A percentile compares a stretch with the other conserved stretches of the same genome.
Conservation (phyloP, 2,888 invertebrate genomes). For the Polymixis flavicincta region DNA sequence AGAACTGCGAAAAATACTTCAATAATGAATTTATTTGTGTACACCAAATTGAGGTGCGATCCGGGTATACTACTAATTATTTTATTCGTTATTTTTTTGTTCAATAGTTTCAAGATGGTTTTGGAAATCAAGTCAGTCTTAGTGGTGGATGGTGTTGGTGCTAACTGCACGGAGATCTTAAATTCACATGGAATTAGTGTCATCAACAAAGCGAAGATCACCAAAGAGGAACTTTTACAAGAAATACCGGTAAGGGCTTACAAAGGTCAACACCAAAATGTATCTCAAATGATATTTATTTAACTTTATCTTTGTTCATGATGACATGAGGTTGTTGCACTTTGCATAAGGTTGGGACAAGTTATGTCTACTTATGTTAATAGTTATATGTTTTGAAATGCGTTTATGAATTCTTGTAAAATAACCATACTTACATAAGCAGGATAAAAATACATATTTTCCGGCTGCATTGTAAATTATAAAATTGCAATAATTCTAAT, state of each 20-base stretch:
- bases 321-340: slow-evolving; percentile 62
- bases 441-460: not conserved
- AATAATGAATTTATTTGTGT: not conserved
- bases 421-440: not conserved
- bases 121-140: slow-evolving; percentile 94
- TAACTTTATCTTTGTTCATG: slow-evolving; percentile 44
- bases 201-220: slow-evolving; percentile 94
- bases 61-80: not conserved
- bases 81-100: not conserved
- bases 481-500: not conserved
- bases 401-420: not conserved
- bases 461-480: not conserved
- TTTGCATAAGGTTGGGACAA: slow-evolving; percentile 25
- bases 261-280: not conserved
- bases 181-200: slow-evolving; percentile 94
- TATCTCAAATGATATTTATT: not conserved
- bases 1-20: not conserved
- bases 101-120: slow-evolving; percentile 80
- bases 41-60: not conserved
- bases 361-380: not conserved
- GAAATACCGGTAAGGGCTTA: slow-evolving; percentile 92
- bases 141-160: slow-evolving; percentile 98
- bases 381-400: not conserved
- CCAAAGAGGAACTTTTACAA: slow-evolving; percentile 94
- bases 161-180: slow-evolving; percentile 95